A percentile compares a stretch with the other conserved stretches of the same genome.
These are phyloP conservation scores for Macroramphosus scolopax DNA, from an alignment of 2,797 vertebrate genomes.

Conservation along the genomic window DNA sequence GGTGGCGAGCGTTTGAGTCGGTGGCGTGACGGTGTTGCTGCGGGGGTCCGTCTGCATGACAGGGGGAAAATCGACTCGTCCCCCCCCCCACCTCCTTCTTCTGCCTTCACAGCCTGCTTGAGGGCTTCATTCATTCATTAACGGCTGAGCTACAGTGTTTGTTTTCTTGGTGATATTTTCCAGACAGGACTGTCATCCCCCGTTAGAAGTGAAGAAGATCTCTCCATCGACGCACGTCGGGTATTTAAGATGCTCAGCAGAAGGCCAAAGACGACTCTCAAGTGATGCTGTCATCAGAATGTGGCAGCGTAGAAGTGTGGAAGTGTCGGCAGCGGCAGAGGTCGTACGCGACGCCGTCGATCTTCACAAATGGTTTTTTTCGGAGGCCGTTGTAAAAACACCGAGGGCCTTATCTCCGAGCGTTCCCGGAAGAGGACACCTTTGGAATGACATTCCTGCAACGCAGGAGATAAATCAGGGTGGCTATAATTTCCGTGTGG, in stretches of 20 bases:
- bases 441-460: conserved; percentile 40
- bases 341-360: conserved; percentile 44
- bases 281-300: conserved; percentile 10
- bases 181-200: conserved; percentile 35
- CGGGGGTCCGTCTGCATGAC: conserved; percentile 41
- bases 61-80: conserved; percentile 59
- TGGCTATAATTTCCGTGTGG: conserved; percentile 41
- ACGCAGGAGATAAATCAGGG: conserved; percentile 35
- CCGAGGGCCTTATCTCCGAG: conserved; percentile 45
- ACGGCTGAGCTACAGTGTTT: conserved; percentile 31
- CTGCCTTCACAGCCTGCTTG: conserved; percentile 41
- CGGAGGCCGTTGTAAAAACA: conserved; percentile 45
- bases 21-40: conserved; percentile 42
- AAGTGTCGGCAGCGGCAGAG: too few species aligned
- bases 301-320: conserved; percentile 10
- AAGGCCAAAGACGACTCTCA: too few species aligned
- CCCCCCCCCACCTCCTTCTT: background rate
- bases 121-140: conserved; percentile 49
- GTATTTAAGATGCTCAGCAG: too few species aligned
- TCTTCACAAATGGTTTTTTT: conserved; percentile 62
- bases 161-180: conserved; percentile 25
- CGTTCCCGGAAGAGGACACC: conserved; percentile 35
- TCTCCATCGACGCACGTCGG: too few species aligned
- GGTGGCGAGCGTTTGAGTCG: conserved; percentile 25
- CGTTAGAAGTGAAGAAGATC: conserved; percentile 24